A percentile compares a stretch with the other conserved stretches of the same genome.
phyloP scores from a whole-genome alignment of 2,888 invertebrate genomes.

The Brachypalpus laphriformis region DNA sequence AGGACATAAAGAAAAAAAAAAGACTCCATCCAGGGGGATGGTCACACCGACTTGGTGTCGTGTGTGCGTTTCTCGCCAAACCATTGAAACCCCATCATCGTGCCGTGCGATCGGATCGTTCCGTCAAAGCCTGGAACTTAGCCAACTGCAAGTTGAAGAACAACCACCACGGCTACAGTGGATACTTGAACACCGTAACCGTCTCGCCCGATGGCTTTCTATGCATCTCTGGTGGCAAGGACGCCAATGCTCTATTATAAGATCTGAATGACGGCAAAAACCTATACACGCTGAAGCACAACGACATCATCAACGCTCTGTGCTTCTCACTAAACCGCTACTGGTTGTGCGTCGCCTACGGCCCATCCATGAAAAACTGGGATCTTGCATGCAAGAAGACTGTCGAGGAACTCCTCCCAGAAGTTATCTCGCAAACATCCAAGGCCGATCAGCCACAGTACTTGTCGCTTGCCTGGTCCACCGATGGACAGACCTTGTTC shows the following conservation, averaged over 20 bases:
- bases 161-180: constrained; percentile 98
- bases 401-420: constrained; percentile 98
- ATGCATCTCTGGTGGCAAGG: constrained; percentile 99
- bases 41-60: constrained; percentile 99
- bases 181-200: constrained; percentile 98
- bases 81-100: constrained; percentile 98
- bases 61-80: constrained; percentile 99
- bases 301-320: constrained; percentile 99
- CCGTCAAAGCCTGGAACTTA: constrained; percentile 99
- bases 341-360: constrained; percentile 99
- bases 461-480: constrained; percentile 98
- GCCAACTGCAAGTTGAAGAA: too few relatives aligned
- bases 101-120: constrained; percentile 99
- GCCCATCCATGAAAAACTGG: constrained; percentile 99
- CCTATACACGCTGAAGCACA: constrained; percentile 98
- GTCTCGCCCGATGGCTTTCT: constrained; percentile 99
- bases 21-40: constrained; percentile 98
- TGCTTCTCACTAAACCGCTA: constrained; percentile 99
- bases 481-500: too few relatives aligned
- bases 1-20: too few relatives aligned
- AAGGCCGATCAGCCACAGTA: constrained; percentile 98
- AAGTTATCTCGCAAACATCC: constrained; percentile 90
- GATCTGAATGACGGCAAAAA: too few relatives aligned
- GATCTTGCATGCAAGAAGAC: constrained; percentile 99
- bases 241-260: constrained; percentile 99